Conservation (phyloP, 2,888 invertebrate genomes). For the Baccha elongata region DNA sequence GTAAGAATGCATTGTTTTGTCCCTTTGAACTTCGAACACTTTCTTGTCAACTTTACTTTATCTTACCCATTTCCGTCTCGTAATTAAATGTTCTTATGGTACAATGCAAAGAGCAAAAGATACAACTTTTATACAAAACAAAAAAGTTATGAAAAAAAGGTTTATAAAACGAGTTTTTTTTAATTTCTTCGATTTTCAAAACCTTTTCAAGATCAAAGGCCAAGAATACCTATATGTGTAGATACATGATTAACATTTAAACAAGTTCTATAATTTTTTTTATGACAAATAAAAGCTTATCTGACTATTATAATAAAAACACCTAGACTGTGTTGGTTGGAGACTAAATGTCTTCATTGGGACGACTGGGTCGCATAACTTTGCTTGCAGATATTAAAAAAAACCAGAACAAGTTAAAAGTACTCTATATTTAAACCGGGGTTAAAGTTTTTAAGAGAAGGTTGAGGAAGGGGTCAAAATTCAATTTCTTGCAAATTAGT, state of each 20-base stretch:
- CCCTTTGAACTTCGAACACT: background rate
- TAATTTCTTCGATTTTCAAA: background rate
- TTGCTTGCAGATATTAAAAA: too few species aligned
- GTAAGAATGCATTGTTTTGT: background rate
- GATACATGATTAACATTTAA: too few species aligned
- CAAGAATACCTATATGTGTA: too few species aligned
- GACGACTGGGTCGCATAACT: too few species aligned
- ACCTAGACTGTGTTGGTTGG: too few species aligned
- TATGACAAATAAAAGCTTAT: background rate
- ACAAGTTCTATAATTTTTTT: background rate
- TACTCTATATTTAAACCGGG: too few species aligned
- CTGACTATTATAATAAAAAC: too few species aligned
- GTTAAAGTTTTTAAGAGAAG: too few species aligned
- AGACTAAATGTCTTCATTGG: too few species aligned
- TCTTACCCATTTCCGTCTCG: background rate
- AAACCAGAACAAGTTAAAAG: too few species aligned
- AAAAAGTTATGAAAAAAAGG: background rate
- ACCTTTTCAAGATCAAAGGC: constrained; percentile 20
- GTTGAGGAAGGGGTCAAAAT: too few species aligned
- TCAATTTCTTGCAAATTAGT: too few species aligned
- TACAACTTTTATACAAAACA: background rate
- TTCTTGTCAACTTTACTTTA: background rate
- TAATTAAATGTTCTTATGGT: background rate
- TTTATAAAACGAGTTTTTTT: constrained; percentile 5
- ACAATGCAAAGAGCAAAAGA: background rate